A percentile compares a stretch with the other conserved stretches of the same genome.
Conservation (phyloP, 1,140 invertebrate genomes). For the Drosophila aff. region DNA sequence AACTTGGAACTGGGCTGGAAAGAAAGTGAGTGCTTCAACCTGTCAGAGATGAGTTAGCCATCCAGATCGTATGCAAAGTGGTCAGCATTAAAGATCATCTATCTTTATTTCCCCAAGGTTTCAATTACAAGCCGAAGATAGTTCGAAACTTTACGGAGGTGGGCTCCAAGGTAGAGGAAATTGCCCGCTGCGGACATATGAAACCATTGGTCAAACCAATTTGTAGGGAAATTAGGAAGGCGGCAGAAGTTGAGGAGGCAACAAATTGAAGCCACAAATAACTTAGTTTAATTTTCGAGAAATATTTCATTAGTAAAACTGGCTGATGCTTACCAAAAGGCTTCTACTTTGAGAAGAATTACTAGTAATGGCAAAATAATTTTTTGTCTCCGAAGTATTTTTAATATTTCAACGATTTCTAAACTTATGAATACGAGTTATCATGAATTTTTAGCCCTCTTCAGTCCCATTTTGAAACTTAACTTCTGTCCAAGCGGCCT, state of each 20-base stretch:
- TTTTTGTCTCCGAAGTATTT: not conserved
- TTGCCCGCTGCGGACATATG: constrained; percentile 9
- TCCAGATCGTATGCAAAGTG: constrained; percentile 59
- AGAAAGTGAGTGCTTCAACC: constrained; percentile 69
- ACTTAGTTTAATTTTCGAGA: not conserved
- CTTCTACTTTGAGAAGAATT: not conserved
- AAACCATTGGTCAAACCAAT: constrained; percentile 14
- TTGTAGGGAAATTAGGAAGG: constrained; percentile 24
- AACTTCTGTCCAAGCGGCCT: not conserved
- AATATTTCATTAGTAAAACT: not conserved
- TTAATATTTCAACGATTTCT: not conserved
- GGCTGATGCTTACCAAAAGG: no score
- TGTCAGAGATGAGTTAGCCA: constrained; percentile 71
- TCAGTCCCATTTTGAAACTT: not conserved
- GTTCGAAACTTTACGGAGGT: constrained; percentile 6
- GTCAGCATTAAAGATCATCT: constrained; percentile 49
- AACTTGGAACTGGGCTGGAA: constrained; percentile 40
- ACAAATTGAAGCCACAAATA: constrained; percentile 3
- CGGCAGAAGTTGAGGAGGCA: not conserved
- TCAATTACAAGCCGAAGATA: constrained; percentile 42
- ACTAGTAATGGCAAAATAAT: no score
- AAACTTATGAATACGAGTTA: not conserved
- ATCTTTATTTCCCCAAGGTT: constrained; percentile 37
- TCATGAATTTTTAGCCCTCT: not conserved
- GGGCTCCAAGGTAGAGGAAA: constrained; percentile 16